Conservation (phyloP, 2,888 invertebrate species). For the Chrysopilus asiliformis region DNA sequence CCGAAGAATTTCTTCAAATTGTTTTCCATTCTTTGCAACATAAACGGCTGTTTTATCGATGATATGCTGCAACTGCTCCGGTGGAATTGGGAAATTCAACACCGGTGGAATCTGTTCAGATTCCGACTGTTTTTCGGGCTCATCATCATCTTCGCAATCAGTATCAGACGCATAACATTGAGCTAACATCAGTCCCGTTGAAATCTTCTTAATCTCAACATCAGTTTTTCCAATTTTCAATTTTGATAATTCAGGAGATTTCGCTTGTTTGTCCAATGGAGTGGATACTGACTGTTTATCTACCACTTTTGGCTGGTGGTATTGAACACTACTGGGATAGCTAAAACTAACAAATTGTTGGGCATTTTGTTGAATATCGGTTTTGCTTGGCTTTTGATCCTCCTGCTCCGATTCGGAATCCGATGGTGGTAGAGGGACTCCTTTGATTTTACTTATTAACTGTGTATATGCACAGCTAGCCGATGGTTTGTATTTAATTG, state of each 20-base stretch:
- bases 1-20: conserved; percentile 79
- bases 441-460: conserved; percentile 74
- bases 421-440: conserved; percentile 37
- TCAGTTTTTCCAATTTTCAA: not conserved
- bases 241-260: not conserved
- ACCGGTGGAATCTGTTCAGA: conserved; percentile 15
- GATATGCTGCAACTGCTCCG: conserved; percentile 70
- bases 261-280: not conserved
- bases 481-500: conserved; percentile 64
- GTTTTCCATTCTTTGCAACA: conserved; percentile 87
- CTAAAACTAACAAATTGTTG: too few relatives aligned
- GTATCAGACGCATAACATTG: conserved; percentile 45
- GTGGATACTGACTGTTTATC: not conserved
- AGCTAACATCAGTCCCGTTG: conserved; percentile 39
- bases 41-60: conserved; percentile 96
- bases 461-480: conserved; percentile 80
- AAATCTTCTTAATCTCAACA: conserved; percentile 29
- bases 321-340: not conserved
- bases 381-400: conserved; percentile 3
- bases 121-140: conserved; percentile 14
- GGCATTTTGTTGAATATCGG: too few relatives aligned
- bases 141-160: conserved; percentile 29
- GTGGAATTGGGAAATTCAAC: conserved; percentile 47
- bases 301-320: not conserved
- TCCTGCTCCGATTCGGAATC: conserved; percentile 7